phyloP scores from a whole-genome alignment of 2,113 vertebrate species.

The Montifringilla adamsi region DNA sequence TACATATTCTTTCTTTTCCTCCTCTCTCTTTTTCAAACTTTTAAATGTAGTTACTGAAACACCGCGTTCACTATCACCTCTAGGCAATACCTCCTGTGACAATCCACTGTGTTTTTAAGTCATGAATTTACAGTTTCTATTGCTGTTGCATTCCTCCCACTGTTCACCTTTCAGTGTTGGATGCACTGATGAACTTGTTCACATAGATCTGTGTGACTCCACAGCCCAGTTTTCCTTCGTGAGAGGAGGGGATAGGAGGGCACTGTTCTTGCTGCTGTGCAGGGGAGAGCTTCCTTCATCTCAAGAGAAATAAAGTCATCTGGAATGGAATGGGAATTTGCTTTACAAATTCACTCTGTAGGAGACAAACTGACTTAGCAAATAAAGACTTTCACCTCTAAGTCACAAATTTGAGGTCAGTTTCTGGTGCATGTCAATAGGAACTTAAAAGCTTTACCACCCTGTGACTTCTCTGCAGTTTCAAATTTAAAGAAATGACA shows the following conservation, averaged over 20 bases:
- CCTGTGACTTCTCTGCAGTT: slow-evolving; percentile 19
- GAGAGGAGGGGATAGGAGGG: not conserved
- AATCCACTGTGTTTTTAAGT: not conserved
- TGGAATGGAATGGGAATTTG: not conserved
- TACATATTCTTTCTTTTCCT: not conserved
- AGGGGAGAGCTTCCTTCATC: not conserved
- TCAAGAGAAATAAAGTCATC: not conserved
- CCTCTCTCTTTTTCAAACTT: not conserved
- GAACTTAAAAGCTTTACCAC: slow-evolving; percentile 41
- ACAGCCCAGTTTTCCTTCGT: not conserved
- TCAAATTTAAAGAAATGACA: slow-evolving; percentile 43
- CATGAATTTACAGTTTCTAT: not conserved
- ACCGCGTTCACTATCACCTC: not conserved
- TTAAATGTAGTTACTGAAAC: not conserved
- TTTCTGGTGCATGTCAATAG: slow-evolving; percentile 2
- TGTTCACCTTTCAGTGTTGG: not conserved
- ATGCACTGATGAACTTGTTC: not conserved
- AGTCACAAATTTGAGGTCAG: not conserved
- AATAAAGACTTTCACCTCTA: slow-evolving; percentile 8
- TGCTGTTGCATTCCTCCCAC: not conserved
- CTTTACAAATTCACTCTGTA: not conserved
- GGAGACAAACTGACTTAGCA: not conserved
- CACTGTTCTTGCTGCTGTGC: not conserved
- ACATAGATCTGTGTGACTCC: not conserved
- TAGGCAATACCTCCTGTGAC: not conserved